Conservation (phyloP, 2,888 invertebrate genomes). For the Drosophila meridionalis region DNA sequence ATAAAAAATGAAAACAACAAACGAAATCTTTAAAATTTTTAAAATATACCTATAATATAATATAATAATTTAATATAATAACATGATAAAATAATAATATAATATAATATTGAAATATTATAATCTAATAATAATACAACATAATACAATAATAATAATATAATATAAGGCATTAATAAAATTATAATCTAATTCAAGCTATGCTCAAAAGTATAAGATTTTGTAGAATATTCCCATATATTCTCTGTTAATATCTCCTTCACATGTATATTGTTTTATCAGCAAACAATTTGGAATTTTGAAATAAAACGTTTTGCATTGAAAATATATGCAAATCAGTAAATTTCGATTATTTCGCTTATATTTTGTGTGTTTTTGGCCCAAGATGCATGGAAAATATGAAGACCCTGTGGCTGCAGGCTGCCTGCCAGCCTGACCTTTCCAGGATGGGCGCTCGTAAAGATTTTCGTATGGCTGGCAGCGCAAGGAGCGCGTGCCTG, state of each 20-base stretch:
- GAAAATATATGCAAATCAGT: constrained; percentile 9
- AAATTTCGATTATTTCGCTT: constrained; percentile 7
- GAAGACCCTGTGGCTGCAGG: constrained; percentile 17
- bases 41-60: too few relatives aligned
- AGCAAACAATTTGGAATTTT: constrained; percentile 5
- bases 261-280: constrained; percentile 5
- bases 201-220: too few relatives aligned
- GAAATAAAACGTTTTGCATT: constrained; percentile 3
- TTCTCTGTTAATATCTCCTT: not conserved
- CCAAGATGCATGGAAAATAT: constrained; percentile 17
- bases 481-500: constrained; percentile 30
- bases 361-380: constrained; percentile 1
- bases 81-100: too few relatives aligned
- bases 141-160: too few relatives aligned
- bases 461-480: constrained; percentile 12
- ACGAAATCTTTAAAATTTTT: not conserved
- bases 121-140: too few relatives aligned
- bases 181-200: not conserved
- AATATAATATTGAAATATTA: too few relatives aligned
- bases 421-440: constrained; percentile 22
- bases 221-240: not conserved
- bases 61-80: too few relatives aligned
- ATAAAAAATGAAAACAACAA: not conserved
- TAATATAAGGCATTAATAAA: too few relatives aligned
- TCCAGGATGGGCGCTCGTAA: constrained; percentile 8